Base-by-base conservation (phyloP, 2,888 invertebrate genomes). In the Incurvaria masculella region DNA sequence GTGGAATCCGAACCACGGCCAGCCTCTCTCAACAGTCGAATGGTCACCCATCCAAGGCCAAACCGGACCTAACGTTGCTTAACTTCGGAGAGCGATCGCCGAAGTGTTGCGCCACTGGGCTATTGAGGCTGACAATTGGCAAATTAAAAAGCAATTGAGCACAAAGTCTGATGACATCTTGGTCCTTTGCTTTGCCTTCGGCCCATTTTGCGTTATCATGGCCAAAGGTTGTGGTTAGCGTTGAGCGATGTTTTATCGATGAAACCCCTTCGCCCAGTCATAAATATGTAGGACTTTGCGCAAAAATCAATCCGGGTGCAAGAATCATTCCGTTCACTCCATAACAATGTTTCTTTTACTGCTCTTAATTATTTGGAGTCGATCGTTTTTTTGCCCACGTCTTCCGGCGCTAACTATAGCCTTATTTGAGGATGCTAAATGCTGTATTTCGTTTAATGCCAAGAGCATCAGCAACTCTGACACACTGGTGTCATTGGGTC, bases 391-490 rank as follows among this genome's bases (percentile, higher is more conserved):
- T 43, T 21, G 47, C 43, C 44, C 50, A n/a, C n/a, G n/a, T 45
- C 43, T 48, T 45, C 19, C 21, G 21, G 20, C 44, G 51, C 26
- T 51, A 40, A 8, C 53, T 49, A 50, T 42, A 51, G 20, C 48
- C 54, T 52, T 54, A 51, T 46, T 48, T 52, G n/a, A 21, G 49
- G 40, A 53, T 55, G 16, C 52, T 47, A n/a, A 42, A 42, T 19
- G 54, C 51, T 6, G 54, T 56, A 49, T 42, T 40, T 38, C 41
- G 40, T 42, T 52, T 51, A 47, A 57, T 54, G 8, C 47, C 51
- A 50, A 57, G 49, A 45, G 56, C 53, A 23, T 55, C 52, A 42
- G 54, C 51, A 42, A 57, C 52, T 51, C 54, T 42, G n/a, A 53
- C 45, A 18, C 41, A 17, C n/a, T n/a, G n/a, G n/a, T n/a, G n/a